Base-by-base conservation (phyloP, 2,797 vertebrate genomes). In the Bucorvus abyssinicus region DNA sequence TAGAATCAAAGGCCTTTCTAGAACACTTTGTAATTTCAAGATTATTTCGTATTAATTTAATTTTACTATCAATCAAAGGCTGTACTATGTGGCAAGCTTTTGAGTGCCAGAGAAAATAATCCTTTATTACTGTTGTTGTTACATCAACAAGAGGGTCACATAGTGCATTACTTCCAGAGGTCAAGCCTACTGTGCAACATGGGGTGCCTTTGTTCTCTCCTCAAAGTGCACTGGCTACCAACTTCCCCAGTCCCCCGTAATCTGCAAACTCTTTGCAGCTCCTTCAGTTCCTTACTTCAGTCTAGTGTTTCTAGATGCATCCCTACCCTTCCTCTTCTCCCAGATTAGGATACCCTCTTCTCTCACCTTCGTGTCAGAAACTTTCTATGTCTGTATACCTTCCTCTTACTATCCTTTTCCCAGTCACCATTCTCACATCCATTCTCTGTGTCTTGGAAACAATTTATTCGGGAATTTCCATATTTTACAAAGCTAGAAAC, bases 11-110 rank as follows among this genome's bases (percentile, higher is more conserved):
- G 63, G n/a, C 44, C 52, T 10, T 79, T 90, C 84, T 53, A 87
- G 74, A 89, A 95, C 87, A 91, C 95, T 87, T 95, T 95, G 91
- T 94, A 94, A 95, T 94, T 89, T 91, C 64, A 90, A 94, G 87
- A 97, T 95, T 94, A 92, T 89, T 96, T 94, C 47, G 61, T 74
- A 94, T 94, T 94, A 96, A 96, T 95, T 94, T 92, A 93, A 90
- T 96, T 96, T 88, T 81, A 38, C 38, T 94, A 94, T 67, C 57
- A 91, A 94, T 94, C 91, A 95, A 95, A 96, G 44, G 57, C 82
- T 94, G 53, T 74, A 78, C 53, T 78, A 32, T 82, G 52, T 88
- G 47, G 77, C 60, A 87, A 60, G 75, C 26, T 91, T 96, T 81
- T 77, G 68, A 87, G 80, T 70, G 71, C 67, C 59, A 90, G 49